Conservation (phyloP, 2,797 vertebrate species). For the Falco berigora region DNA sequence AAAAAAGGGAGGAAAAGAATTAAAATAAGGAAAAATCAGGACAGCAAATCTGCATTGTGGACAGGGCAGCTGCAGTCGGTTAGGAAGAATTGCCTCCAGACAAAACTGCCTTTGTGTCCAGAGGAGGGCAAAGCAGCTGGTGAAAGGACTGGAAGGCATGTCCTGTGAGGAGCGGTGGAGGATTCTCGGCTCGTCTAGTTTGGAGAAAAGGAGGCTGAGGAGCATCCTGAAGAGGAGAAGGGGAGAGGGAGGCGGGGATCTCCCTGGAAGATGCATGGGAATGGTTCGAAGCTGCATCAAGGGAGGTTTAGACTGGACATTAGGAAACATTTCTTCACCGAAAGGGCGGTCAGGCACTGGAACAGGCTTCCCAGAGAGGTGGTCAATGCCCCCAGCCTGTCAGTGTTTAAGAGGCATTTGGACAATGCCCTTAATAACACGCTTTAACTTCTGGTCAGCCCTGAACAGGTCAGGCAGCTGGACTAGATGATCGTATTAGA, state of each 20-base stretch:
- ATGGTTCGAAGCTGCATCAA: neutral
- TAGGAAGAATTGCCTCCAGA: neutral
- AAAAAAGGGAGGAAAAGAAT: neutral
- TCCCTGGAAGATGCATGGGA: neutral
- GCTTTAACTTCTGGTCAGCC: too few relatives aligned
- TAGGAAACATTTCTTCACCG: neutral
- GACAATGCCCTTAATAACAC: too few relatives aligned
- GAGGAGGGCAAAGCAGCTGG: neutral
- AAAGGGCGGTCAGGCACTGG: neutral
- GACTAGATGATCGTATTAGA: rapidly evolving
- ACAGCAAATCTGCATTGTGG: neutral
- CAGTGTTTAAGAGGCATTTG: too few relatives aligned
- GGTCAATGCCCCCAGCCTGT: too few relatives aligned
- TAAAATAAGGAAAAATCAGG: neutral
- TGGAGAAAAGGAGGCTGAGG: neutral
- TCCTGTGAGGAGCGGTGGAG: neutral
- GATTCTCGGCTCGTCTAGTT: neutral
- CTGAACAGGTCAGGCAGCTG: neutral
- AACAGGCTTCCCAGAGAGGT: neutral
- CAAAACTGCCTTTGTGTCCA: neutral
- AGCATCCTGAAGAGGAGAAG: neutral
- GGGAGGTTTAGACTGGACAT: neutral
- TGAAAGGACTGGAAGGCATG: neutral
- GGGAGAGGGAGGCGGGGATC: neutral
- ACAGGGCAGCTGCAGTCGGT: neutral